Percentiles rank a stretch among this genome's conserved stretches.
Conservation (phyloP, 2,113 vertebrate genomes). For the Oncorhynchus keta region DNA sequence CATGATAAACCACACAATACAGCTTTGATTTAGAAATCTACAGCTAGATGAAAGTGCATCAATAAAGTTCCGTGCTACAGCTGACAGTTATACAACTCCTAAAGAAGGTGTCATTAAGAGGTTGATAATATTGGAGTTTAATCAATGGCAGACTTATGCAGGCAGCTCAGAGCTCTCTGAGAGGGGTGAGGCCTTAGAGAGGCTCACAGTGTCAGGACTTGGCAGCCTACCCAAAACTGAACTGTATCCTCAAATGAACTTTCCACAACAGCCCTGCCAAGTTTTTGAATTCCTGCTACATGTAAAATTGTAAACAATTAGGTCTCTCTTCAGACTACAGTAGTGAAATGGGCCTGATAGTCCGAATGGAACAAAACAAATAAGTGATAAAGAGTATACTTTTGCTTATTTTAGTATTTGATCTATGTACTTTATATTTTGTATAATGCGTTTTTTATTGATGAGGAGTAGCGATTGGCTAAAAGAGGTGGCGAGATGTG, state of each 20-base stretch:
- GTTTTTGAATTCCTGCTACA: slow-evolving; percentile 68
- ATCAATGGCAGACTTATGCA: slow-evolving; percentile 65
- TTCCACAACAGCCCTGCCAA: slow-evolving; percentile 66
- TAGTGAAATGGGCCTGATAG: slow-evolving; percentile 46
- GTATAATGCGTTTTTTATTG: slow-evolving; percentile 33
- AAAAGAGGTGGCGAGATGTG: slow-evolving; percentile 91
- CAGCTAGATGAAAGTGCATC: not conserved
- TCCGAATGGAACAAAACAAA: slow-evolving; percentile 29
- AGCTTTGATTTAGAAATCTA: slow-evolving; percentile 5
- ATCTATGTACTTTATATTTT: slow-evolving; percentile 71
- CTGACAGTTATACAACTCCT: slow-evolving; percentile 28
- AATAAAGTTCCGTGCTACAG: not conserved
- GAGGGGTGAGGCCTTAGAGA: slow-evolving; percentile 71
- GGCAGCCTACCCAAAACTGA: slow-evolving; percentile 75
- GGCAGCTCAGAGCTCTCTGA: slow-evolving; percentile 49
- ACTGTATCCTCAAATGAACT: slow-evolving; percentile 77
- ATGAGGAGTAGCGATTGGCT: slow-evolving; percentile 81
- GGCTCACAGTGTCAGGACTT: slow-evolving; percentile 74
- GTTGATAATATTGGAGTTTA: slow-evolving; percentile 71
- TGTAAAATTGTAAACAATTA: slow-evolving; percentile 69
- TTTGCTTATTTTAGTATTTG: slow-evolving; percentile 64
- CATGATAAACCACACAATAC: not conserved
- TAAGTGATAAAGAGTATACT: slow-evolving; percentile 17
- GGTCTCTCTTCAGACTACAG: not conserved
- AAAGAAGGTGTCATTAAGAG: slow-evolving; percentile 58